Evolutionary conservation across 1,140 invertebrate genomes (phyloP), one percentile per base, ranked within the genome.

Genomic region (Lucilia cuprina): DNA sequence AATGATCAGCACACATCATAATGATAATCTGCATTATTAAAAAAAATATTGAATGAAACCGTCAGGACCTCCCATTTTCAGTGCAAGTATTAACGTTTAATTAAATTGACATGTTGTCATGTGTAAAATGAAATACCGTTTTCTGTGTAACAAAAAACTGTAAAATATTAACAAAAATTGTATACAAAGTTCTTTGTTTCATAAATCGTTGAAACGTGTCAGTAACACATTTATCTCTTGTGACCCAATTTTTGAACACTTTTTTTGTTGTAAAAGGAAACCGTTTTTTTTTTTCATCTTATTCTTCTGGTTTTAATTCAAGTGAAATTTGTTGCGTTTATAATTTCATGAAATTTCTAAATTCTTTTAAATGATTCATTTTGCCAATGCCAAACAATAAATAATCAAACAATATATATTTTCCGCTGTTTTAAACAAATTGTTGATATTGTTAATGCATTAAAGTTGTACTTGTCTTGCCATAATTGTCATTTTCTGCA

Each of bases 41-140:
- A n/a, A 60, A 70, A 70, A 70, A 25, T 70, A 12, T 70, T 21
- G 7, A 41, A 41, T 41, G 41, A 7, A 41, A 70, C 25, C 25
- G 25, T 30, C 65, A 19, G 65, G 65, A 70, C 65, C 65, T 70
- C 65, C 65, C 65, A 70, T 70, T 70, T 70, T 70, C n/a, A 21
- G 65, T 21, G n/a, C 5, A 70, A 10, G 19, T 70, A 70, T 70
- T 70, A 70, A 70, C 65, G 65, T 70, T 70, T 70, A 70, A 70
- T 70, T 70, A 70, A 70, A 70, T 70, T 70, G 65, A 70, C 65
- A 70, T 70, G 65, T 70, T 70, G 65, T 70, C 65, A 70, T 70
- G 65, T 70, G 65, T 70, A 70, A 70, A 70, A 55, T 55, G 50
- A 55, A 55, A 70, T 70, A 70, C 65, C 65, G 65, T 70, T 70